Evolutionary conservation across 2,797 vertebrate species (phyloP).

Genomic region (Pangasius sanitwongsei): DNA sequence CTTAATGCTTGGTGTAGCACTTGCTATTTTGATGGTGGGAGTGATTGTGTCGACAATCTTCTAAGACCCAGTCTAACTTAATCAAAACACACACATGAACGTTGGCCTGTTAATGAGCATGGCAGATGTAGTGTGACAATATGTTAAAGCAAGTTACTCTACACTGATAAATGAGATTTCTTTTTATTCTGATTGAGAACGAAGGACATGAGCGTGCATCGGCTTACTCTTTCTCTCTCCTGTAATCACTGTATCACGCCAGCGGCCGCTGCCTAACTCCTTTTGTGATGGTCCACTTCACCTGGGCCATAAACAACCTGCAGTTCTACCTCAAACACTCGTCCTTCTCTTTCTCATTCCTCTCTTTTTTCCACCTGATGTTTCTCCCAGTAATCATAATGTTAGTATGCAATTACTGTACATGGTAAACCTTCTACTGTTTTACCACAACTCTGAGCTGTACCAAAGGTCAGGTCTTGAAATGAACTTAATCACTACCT

Average conservation of each 20-base stretch:
- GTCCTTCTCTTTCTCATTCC: slow-evolving; percentile 52
- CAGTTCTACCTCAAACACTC: slow-evolving; percentile 42
- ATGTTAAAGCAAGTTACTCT: not conserved
- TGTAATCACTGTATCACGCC: slow-evolving; percentile 77
- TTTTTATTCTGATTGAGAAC: not conserved
- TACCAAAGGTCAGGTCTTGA: not conserved
- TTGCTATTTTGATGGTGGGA: slow-evolving; percentile 30
- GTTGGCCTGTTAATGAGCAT: not conserved
- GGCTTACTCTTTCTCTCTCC: slow-evolving; percentile 34
- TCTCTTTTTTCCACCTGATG: slow-evolving; percentile 25
- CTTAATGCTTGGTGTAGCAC: slow-evolving; percentile 36
- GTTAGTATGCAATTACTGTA: not conserved
- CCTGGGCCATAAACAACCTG: slow-evolving; percentile 75
- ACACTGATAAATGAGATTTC: not conserved
- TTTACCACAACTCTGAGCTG: not conserved
- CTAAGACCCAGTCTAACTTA: not conserved
- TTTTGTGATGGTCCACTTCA: slow-evolving; percentile 83
- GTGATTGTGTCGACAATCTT: slow-evolving; percentile 15
- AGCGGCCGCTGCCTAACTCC: slow-evolving; percentile 74
- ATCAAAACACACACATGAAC: not conserved
- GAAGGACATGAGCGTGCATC: not conserved
- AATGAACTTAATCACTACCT: not conserved
- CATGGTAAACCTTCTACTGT: not conserved
- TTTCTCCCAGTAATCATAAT: slow-evolving; percentile 17
- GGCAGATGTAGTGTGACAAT: not conserved